A percentile compares a stretch with the other conserved stretches of the same genome.
These are phyloP conservation scores for Thelaira solivaga DNA, from an alignment of 2,888 invertebrate species.

Conservation along the genomic window DNA sequence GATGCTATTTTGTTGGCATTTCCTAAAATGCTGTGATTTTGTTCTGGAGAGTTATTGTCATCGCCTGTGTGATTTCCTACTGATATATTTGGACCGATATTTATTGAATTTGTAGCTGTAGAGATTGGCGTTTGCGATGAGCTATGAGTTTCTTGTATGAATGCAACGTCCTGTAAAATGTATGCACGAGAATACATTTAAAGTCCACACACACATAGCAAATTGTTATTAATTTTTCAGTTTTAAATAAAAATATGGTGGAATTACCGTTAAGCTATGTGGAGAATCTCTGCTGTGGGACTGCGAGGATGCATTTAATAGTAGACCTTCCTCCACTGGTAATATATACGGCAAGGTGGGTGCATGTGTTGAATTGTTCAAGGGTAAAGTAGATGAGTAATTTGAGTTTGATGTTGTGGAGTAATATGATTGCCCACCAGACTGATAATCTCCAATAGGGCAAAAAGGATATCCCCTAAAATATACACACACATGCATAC, in stretches of 20 bases:
- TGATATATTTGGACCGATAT: conserved; percentile 68
- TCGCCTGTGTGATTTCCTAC: conserved; percentile 60
- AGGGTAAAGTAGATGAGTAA: conserved; percentile 65
- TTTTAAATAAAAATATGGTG: background rate
- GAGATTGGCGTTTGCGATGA: conserved; percentile 78
- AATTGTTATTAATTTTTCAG: background rate
- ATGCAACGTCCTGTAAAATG: conserved; percentile 75
- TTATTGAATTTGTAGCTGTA: conserved; percentile 81
- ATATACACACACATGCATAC: too few species aligned
- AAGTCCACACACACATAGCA: background rate
- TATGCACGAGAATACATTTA: background rate
- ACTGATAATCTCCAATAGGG: conserved; percentile 82
- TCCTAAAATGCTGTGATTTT: conserved; percentile 71
- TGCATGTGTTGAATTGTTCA: conserved; percentile 76
- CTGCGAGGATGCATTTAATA: conserved; percentile 79
- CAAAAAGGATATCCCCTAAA: conserved; percentile 87
- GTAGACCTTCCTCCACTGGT: conserved; percentile 82
- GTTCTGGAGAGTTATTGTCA: conserved; percentile 72
- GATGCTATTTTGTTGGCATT: conserved; percentile 85
- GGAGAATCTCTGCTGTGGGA: conserved; percentile 81
- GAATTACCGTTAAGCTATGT: conserved; percentile 83
- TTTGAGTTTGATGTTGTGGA: conserved; percentile 77
- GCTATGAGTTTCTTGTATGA: conserved; percentile 75
- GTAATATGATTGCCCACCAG: conserved; percentile 81
- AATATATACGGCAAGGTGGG: conserved; percentile 81